Evolutionary conservation across 2,113 vertebrate species (phyloP), one percentile per base, ranked within the genome.

Genomic region (Mus pahari): DNA sequence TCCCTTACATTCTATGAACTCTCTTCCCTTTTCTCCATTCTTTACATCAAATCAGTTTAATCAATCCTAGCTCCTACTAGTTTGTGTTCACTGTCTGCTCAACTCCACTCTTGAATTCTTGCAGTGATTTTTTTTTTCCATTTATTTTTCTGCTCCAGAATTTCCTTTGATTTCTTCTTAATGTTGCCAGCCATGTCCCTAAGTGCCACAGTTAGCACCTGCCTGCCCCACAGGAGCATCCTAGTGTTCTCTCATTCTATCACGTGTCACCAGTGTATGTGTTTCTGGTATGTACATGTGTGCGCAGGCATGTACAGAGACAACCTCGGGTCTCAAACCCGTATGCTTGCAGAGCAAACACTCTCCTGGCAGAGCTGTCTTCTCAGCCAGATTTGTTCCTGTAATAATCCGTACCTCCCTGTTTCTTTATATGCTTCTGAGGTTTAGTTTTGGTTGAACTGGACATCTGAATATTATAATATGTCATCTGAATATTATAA

Each of bases 161-260:
- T 96, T 86, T 86, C 42, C 68, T 86, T 77, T 39, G 53, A 3
- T 74, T 94, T 3, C 26, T 89, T 95, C 53, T 92, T 50, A 90
- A 58, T 31, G 45, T 19, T 28, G 64, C 62, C 3, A 33, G 79
- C 22, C 83, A 62, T 36, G 84, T 20, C 64, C 83, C 70, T 17
- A 36, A 79, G 48, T 12, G 50, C 50, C 31, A 79, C 33, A 22
- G 7, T 79, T 55, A 55, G 9, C 77, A 22, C 11, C 6, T 6
- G 50, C 4, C 22, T 6, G 50, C 9, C 22, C 19, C 10, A 12
- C 0, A 19, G 53, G 33, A n/a, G 17, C 31, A 36, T 36, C 7
- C 48, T 4, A 4, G 7, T 50, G 2, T 78, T 31, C 12, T 82
- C 48, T 87, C 20, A 78, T 71, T 48, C 55, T 90, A 39, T 60